Conservation (phyloP, 2,797 vertebrate species). For the Micromesistius poutassou region DNA sequence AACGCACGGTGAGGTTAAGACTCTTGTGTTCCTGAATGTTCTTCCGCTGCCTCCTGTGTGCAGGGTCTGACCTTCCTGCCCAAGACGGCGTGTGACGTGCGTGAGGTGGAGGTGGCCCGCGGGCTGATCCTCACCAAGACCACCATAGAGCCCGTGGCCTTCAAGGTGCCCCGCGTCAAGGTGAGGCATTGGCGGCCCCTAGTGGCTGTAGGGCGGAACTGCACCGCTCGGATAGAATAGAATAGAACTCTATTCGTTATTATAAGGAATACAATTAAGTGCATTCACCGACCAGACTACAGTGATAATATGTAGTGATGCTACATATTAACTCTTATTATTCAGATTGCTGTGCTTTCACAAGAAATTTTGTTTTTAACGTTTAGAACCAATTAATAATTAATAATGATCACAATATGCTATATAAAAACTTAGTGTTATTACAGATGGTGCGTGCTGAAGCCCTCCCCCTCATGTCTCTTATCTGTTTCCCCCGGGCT, state of each 20-base stretch:
- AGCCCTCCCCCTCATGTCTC: not conserved
- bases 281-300: not conserved
- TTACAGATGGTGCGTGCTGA: not conserved
- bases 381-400: not conserved
- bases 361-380: not conserved
- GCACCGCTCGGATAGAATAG: not conserved
- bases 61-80: conserved; percentile 89
- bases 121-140: conserved; percentile 84
- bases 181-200: conserved; percentile 56
- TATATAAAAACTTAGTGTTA: not conserved
- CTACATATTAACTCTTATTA: not conserved
- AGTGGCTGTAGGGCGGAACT: too few relatives aligned
- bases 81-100: conserved; percentile 85
- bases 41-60: conserved; percentile 17
- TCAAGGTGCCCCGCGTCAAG: conserved; percentile 88
- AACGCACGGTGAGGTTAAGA: too few relatives aligned
- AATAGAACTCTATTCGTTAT: not conserved
- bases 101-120: conserved; percentile 85
- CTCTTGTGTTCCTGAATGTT: too few relatives aligned
- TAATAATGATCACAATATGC: not conserved
- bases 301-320: not conserved
- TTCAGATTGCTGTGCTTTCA: not conserved
- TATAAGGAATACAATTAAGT: not conserved
- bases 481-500: conserved; percentile 1
- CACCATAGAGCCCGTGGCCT: conserved; percentile 84